Conservation (phyloP, 2,797 vertebrate genomes). For the Danio aesculapii region DNA sequence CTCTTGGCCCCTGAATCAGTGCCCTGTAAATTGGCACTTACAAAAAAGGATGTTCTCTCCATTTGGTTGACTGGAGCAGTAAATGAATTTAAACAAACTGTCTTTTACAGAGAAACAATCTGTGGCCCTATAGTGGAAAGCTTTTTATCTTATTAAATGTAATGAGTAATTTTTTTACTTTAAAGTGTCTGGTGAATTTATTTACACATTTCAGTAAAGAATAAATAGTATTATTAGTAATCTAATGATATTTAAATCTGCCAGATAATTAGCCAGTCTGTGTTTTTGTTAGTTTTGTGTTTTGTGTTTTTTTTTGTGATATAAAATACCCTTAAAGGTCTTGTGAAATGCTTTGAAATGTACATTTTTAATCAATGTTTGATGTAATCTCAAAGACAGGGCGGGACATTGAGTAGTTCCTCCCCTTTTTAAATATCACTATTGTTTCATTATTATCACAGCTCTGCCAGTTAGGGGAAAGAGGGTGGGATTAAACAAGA, state of each 20-base stretch:
- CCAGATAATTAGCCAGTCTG: too few species aligned
- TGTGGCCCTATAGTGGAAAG: neutral
- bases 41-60: conserved; percentile 22
- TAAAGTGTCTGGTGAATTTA: neutral
- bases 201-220: neutral
- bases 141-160: neutral
- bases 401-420: too few species aligned
- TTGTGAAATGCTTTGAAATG: too few species aligned
- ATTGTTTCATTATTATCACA: too few species aligned
- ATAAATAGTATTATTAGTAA: neutral
- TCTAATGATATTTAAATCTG: neutral
- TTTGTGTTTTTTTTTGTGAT: too few species aligned
- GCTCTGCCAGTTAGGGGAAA: too few species aligned
- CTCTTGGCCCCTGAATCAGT: conserved; percentile 26
- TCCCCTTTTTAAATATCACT: too few species aligned
- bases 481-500: too few species aligned
- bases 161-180: neutral
- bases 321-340: too few species aligned
- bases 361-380: too few species aligned
- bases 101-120: neutral
- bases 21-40: conserved; percentile 32
- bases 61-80: conserved; percentile 11
- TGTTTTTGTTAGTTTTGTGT: too few species aligned
- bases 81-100: conserved; percentile 11
- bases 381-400: too few species aligned